Evolutionary conservation across 2,888 invertebrate genomes (phyloP).

Genomic region (Limenitis camilla): DNA sequence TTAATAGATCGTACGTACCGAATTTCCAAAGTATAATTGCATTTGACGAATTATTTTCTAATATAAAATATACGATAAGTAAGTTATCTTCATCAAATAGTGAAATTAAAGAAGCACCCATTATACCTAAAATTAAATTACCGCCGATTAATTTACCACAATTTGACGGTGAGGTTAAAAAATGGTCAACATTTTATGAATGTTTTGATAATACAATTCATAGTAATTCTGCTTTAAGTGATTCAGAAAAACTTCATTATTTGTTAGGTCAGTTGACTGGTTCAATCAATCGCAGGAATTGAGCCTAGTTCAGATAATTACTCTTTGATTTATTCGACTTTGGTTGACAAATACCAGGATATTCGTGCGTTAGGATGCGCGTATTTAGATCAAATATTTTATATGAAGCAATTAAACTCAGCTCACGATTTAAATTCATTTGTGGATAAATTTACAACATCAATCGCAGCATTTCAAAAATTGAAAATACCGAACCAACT

Average conservation of each 20-base stretch:
- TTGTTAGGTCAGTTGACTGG: neutral
- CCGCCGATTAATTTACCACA: neutral
- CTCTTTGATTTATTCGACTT: neutral
- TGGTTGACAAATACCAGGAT: neutral
- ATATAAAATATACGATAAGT: neutral
- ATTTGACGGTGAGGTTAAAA: neutral
- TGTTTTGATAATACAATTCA: conserved; percentile 2
- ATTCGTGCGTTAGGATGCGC: neutral
- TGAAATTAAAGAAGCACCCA: neutral
- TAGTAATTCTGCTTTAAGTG: neutral
- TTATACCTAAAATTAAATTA: neutral
- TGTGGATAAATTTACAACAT: neutral
- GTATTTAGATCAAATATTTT: neutral
- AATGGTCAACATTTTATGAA: neutral
- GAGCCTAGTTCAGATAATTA: neutral
- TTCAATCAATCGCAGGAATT: neutral
- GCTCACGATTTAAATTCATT: neutral
- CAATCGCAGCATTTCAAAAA: neutral
- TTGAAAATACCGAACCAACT: neutral
- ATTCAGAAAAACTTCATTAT: neutral
- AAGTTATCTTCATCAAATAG: neutral
- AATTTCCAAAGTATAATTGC: neutral
- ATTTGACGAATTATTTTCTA: neutral
- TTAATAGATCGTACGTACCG: neutral
- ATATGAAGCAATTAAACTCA: neutral